These are phyloP conservation scores for Corythaixoides concolor DNA, from an alignment of 2,113 vertebrate species.

Conservation along the genomic window DNA sequence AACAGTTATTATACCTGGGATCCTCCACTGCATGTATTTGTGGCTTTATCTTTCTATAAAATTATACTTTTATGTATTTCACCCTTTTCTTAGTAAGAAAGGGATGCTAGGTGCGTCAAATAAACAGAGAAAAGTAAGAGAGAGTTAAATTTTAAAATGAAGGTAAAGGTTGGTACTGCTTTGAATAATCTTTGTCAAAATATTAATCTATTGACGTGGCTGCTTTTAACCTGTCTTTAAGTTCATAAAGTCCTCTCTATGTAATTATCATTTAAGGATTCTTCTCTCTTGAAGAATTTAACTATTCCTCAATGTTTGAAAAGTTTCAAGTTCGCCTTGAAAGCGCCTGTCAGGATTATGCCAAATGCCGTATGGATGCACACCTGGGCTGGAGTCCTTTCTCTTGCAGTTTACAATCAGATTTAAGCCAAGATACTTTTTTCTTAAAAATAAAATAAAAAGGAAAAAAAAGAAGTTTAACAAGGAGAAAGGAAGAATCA, in stretches of 20 bases:
- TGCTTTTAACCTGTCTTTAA: not conserved
- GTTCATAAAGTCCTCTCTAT: not conserved
- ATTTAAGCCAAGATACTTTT: not conserved
- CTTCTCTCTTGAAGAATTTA: not conserved
- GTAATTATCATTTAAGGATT: not conserved
- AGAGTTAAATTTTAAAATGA: not conserved
- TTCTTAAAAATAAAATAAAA: not conserved
- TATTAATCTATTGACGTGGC: not conserved
- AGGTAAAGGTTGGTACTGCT: not conserved
- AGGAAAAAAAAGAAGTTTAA: not conserved
- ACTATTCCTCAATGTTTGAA: not conserved
- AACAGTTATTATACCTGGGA: not conserved
- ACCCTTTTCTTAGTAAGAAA: not conserved
- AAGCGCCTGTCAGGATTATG: accelerated
- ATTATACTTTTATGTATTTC: not conserved
- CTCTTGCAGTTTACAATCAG: not conserved
- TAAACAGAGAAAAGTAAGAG: not conserved
- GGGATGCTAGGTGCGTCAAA: not conserved
- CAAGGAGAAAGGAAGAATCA: not conserved
- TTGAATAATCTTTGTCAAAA: not conserved
- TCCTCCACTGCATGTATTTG: not conserved
- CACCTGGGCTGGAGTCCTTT: not conserved
- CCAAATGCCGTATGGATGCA: not conserved
- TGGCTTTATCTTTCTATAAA: not conserved
- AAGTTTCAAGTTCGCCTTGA: not conserved